Evolutionary conservation across 1,140 invertebrate genomes (phyloP).

Genomic region (Papilio aristodemus): DNA sequence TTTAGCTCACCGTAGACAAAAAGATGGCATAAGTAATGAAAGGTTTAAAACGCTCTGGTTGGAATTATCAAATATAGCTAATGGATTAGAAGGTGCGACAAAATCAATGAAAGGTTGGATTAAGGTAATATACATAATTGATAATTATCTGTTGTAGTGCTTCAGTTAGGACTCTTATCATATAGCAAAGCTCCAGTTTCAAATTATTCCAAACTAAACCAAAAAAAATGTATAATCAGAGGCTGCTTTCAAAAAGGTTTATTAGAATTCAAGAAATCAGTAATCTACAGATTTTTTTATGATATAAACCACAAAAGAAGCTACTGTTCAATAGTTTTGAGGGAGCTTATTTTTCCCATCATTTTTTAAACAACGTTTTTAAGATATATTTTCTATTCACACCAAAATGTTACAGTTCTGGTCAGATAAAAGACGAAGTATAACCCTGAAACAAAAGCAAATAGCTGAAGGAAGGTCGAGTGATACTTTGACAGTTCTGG

Average conservation of each 20-base stretch:
- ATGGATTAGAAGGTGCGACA: conserved; percentile 53
- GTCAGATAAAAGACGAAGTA: conserved; percentile 59
- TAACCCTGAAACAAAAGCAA: conserved; percentile 55
- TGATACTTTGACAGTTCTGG: conserved; percentile 46
- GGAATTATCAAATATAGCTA: conserved; percentile 52
- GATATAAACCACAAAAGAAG: too few species aligned
- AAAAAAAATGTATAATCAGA: too few species aligned
- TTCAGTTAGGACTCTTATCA: neutral
- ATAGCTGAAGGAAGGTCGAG: conserved; percentile 51
- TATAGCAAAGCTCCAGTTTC: neutral
- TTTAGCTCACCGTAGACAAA: conserved; percentile 50
- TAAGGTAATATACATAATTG: conserved; percentile 43
- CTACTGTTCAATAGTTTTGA: too few species aligned
- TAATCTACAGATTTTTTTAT: too few species aligned
- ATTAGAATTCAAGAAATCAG: too few species aligned
- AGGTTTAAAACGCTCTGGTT: conserved; percentile 56
- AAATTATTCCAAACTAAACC: neutral
- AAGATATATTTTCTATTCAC: too few species aligned
- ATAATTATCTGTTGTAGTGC: too few species aligned
- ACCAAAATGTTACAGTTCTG: conserved; percentile 53
- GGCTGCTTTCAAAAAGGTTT: too few species aligned
- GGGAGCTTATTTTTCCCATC: too few species aligned
- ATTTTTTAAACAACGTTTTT: too few species aligned
- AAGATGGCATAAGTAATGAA: conserved; percentile 47
- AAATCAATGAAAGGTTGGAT: conserved; percentile 64